Evolutionary conservation across 2,113 vertebrate species (phyloP).

Genomic region (Leptodactylus fuscus): DNA sequence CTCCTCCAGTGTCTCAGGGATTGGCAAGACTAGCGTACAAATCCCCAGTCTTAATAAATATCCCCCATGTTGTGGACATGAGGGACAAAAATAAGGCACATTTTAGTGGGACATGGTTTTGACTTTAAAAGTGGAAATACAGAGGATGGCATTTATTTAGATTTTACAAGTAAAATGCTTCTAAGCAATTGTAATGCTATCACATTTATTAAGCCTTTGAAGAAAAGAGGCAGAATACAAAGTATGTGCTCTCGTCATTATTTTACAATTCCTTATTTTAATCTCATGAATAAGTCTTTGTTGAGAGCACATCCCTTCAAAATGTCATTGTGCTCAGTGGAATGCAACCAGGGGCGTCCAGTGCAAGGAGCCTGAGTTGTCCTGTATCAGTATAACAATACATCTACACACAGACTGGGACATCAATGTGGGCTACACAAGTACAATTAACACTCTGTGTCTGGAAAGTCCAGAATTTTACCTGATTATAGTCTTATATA

Average conservation of each 20-base stretch:
- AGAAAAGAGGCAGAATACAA: slow-evolving; percentile 68
- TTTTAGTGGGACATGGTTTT: background rate
- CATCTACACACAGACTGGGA: slow-evolving; percentile 66
- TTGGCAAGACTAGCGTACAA: no score
- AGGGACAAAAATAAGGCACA: background rate
- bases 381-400: slow-evolving; percentile 70
- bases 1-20: no score
- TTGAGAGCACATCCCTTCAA: slow-evolving; percentile 73
- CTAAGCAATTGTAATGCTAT: no score
- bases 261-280: slow-evolving; percentile 75
- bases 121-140: background rate
- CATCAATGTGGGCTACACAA: slow-evolving; percentile 67
- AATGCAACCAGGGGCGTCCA: slow-evolving; percentile 75
- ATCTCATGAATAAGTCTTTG: slow-evolving; percentile 80
- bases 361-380: slow-evolving; percentile 69
- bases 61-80: background rate
- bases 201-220: background rate
- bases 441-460: slow-evolving; percentile 59
- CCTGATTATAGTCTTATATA: slow-evolving; percentile 61
- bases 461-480: slow-evolving; percentile 68
- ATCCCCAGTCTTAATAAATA: no score
- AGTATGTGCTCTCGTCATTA: slow-evolving; percentile 76
- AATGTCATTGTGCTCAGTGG: slow-evolving; percentile 75
- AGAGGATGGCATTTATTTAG: background rate
- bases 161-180: background rate